These are phyloP conservation scores for Drosophila pectinifera DNA, from an alignment of 1,140 invertebrate genomes.

Conservation along the genomic window DNA sequence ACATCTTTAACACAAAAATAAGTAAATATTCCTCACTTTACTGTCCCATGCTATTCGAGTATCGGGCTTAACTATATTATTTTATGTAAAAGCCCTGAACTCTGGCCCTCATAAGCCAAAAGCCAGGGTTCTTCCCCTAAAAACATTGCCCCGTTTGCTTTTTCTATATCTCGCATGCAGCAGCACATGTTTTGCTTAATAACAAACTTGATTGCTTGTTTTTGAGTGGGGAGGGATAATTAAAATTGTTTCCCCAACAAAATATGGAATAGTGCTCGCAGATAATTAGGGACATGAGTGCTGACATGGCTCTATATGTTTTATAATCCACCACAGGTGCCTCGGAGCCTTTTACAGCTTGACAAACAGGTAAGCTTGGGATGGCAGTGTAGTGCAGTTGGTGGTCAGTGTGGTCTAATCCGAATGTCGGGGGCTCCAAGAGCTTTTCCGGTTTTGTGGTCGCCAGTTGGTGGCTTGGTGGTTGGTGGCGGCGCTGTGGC, in stretches of 20 bases:
- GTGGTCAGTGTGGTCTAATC: conserved; percentile 31
- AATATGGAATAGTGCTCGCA: background rate
- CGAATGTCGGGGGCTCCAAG: conserved; percentile 17
- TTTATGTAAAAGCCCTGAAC: too few species aligned
- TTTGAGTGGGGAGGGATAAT: background rate
- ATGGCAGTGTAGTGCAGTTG: conserved; percentile 10
- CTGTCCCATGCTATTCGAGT: too few species aligned
- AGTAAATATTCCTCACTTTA: too few species aligned
- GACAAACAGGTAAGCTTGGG: conserved; percentile 41
- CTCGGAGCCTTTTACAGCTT: conserved; percentile 63
- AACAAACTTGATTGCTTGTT: background rate
- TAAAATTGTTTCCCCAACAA: background rate
- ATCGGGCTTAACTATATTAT: background rate
- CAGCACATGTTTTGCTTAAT: background rate
- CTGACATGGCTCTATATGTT: background rate
- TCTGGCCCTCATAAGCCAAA: too few species aligned
- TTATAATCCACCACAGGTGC: conserved; percentile 23
- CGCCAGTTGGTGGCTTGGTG: conserved; percentile 5
- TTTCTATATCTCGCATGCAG: background rate
- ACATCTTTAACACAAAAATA: background rate
- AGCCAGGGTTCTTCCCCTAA: background rate
- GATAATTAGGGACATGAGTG: background rate
- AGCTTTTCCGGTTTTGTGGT: conserved; percentile 64
- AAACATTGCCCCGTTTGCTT: background rate
- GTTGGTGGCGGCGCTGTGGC: conserved; percentile 31